Percentiles rank a stretch among this genome's conserved stretches.
phyloP scores from a whole-genome alignment of 2,888 invertebrate genomes.

The Mystacides longicornis region DNA sequence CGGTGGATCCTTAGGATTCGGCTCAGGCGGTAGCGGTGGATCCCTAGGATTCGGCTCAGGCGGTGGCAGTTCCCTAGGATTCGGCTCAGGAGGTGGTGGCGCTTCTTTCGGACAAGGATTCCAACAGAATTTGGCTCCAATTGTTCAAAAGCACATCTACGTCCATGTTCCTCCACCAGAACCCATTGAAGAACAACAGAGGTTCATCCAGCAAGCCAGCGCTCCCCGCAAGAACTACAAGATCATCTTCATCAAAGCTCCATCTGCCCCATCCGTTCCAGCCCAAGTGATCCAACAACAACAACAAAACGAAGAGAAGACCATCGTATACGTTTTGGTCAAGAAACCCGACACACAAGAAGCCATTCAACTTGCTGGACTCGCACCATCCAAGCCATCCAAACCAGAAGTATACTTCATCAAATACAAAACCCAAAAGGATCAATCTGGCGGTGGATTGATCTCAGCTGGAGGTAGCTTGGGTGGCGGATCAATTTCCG shows the following conservation, averaged over 20 bases:
- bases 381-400: constrained; percentile 66
- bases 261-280: constrained; percentile 67
- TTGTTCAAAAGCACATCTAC: constrained; percentile 75
- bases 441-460: constrained; percentile 20
- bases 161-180: constrained; percentile 79
- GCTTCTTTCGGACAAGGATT: constrained; percentile 18
- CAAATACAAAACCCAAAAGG: constrained; percentile 68
- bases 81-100: constrained; percentile 5
- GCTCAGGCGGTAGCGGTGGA: no score
- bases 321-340: constrained; percentile 73
- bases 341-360: constrained; percentile 77
- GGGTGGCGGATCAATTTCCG: no score
- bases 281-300: constrained; percentile 68
- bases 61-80: constrained; percentile 15
- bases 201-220: constrained; percentile 56
- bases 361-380: constrained; percentile 65
- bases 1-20: constrained; percentile 2
- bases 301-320: constrained; percentile 71
- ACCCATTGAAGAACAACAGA: constrained; percentile 60
- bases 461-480: constrained; percentile 34
- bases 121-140: constrained; percentile 41
- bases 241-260: constrained; percentile 81
- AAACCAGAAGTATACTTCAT: constrained; percentile 82
- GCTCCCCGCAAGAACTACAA: constrained; percentile 74
- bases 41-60: background rate